A percentile compares a stretch with the other conserved stretches of the same genome.
phyloP scores from a whole-genome alignment of 2,888 invertebrate genomes.

The Drosophila phalerata region DNA sequence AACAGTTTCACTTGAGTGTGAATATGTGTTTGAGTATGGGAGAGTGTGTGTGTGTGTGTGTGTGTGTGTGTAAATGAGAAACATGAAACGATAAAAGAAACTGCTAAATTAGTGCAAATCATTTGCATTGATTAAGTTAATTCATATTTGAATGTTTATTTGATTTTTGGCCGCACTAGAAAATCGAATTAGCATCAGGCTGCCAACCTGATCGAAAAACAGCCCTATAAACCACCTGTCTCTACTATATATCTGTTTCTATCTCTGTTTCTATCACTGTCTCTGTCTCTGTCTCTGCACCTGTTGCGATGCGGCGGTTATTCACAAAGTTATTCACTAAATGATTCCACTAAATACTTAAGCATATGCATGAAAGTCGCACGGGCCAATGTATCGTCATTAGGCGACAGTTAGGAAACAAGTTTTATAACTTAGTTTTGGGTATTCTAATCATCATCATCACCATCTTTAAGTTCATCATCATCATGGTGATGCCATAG shows the following conservation, averaged over 20 bases:
- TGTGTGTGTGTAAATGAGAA: conserved; percentile 26
- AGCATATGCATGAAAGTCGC: conserved; percentile 69
- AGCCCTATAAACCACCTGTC: conserved; percentile 8
- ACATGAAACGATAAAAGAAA: conserved; percentile 45
- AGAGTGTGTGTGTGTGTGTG: not conserved
- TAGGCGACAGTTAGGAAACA: conserved; percentile 64
- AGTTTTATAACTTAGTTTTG: conserved; percentile 43
- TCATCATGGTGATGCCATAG: conserved; percentile 43
- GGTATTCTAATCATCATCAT: not conserved
- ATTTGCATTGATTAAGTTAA: conserved; percentile 76
- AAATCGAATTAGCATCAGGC: conserved; percentile 27
- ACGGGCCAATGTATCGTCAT: conserved; percentile 58
- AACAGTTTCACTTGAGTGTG: conserved; percentile 8
- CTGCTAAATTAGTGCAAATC: conserved; percentile 74
- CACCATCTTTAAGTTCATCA: conserved; percentile 27
- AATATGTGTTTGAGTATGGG: not conserved
- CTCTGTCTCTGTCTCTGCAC: conserved; percentile 40
- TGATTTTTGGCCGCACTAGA: conserved; percentile 48
- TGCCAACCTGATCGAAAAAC: conserved; percentile 34
- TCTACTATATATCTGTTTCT: not conserved
- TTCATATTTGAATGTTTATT: conserved; percentile 65
- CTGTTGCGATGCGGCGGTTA: conserved; percentile 56
- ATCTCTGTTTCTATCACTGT: too few relatives aligned
- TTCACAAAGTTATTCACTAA: conserved; percentile 48
- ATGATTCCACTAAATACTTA: conserved; percentile 48